Percentiles rank a stretch among this genome's conserved stretches.
phyloP scores from a whole-genome alignment of 2,888 invertebrate genomes.

The Netelia melanura region DNA sequence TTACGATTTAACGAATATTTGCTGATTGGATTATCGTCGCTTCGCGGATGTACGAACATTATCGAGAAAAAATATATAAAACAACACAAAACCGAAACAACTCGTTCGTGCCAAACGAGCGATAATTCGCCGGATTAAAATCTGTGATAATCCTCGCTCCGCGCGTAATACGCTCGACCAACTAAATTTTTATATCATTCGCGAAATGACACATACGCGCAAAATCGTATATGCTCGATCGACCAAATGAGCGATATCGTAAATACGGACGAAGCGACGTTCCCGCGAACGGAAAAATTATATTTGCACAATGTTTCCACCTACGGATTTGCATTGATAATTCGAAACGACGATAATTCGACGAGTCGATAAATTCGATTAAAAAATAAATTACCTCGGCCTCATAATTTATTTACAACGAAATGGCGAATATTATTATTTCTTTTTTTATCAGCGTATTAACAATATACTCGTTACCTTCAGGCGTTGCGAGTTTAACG shows the following conservation, averaged over 20 bases:
- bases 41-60: constrained; percentile 17
- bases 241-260: neutral
- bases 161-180: neutral
- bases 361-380: neutral
- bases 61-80: neutral
- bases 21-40: constrained; percentile 43
- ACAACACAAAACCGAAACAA: constrained; percentile 7
- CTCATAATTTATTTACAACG: too few relatives aligned
- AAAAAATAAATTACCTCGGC: neutral
- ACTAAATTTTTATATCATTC: constrained; percentile 17
- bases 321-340: neutral
- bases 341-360: neutral
- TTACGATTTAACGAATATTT: constrained; percentile 33
- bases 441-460: too few relatives aligned
- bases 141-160: constrained; percentile 12
- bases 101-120: constrained; percentile 36
- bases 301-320: neutral
- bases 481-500: neutral
- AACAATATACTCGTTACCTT: neutral
- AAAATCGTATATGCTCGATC: neutral
- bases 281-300: neutral
- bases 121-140: constrained; percentile 47
- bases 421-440: too few relatives aligned
- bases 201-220: neutral
- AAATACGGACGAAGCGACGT: neutral